These are phyloP conservation scores for Dryobota labecula DNA, from an alignment of 2,888 invertebrate species.

Conservation along the genomic window DNA sequence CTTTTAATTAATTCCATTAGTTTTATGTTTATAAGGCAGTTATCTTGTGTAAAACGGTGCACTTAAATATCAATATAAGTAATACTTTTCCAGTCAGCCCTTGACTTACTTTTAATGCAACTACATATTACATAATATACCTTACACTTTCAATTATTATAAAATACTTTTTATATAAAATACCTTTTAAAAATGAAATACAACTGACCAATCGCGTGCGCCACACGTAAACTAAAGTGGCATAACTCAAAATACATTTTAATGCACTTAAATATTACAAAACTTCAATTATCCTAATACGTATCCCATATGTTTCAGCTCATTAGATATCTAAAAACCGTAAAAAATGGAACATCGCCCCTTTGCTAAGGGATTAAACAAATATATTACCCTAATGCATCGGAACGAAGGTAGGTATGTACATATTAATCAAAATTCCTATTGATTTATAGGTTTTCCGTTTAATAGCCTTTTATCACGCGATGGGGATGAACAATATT, in stretches of 20 bases:
- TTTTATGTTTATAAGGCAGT: constrained; percentile 28
- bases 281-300: constrained; percentile 53
- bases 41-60: constrained; percentile 15
- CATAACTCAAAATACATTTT: constrained; percentile 31
- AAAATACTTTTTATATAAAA: background rate
- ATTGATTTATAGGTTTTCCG: constrained; percentile 78
- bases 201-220: constrained; percentile 27
- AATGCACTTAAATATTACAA: constrained; percentile 11
- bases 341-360: constrained; percentile 64
- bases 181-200: background rate
- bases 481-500: constrained; percentile 72
- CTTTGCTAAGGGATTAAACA: constrained; percentile 79
- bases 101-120: constrained; percentile 31
- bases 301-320: constrained; percentile 71
- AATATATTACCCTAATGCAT: constrained; percentile 82
- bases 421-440: constrained; percentile 77
- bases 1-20: constrained; percentile 11
- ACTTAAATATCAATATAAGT: constrained; percentile 16
- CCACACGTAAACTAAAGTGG: constrained; percentile 33
- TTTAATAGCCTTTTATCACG: constrained; percentile 79
- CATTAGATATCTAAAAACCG: constrained; percentile 69
- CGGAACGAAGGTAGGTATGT: constrained; percentile 55
- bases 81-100: constrained; percentile 18
- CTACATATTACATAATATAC: background rate
- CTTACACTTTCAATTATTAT: background rate